Conservation (phyloP, 1,140 invertebrate species). For the Listronotus bonariensis region DNA sequence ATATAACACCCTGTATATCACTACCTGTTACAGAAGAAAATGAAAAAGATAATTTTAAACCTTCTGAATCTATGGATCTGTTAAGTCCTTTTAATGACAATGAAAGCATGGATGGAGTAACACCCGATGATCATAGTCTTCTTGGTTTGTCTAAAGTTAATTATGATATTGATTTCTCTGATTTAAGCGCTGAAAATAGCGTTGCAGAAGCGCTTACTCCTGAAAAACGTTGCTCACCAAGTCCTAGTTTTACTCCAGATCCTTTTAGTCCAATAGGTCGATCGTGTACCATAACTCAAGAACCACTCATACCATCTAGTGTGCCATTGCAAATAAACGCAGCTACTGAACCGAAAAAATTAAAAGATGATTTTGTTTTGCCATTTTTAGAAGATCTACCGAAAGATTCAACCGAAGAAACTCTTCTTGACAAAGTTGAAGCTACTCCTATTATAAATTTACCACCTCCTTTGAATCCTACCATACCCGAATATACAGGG, state of each 20-base stretch:
- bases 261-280: conserved; percentile 53
- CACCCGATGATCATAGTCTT: conserved; percentile 63
- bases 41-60: background rate
- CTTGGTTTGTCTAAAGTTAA: conserved; percentile 70
- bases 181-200: conserved; percentile 71
- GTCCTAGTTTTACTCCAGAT: conserved; percentile 50
- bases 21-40: conserved; percentile 14
- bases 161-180: conserved; percentile 74
- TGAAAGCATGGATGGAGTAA: conserved; percentile 59
- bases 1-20: conserved; percentile 44
- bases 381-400: conserved; percentile 51
- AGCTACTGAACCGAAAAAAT: conserved; percentile 14
- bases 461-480: conserved; percentile 64
- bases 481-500: conserved; percentile 65
- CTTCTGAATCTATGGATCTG: conserved; percentile 19
- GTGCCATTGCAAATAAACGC: conserved; percentile 25
- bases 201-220: conserved; percentile 63
- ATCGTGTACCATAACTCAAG: conserved; percentile 45
- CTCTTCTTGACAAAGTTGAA: conserved; percentile 64
- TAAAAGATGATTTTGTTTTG: conserved; percentile 56
- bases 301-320: conserved; percentile 44
- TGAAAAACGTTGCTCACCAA: conserved; percentile 45
- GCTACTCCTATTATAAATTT: conserved; percentile 63
- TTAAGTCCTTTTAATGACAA: conserved; percentile 44
- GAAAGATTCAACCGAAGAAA: conserved; percentile 57